Percentiles rank a stretch among this genome's conserved stretches.
Evolutionary conservation across 2,888 invertebrate genomes (phyloP).

Genomic region (Cataglyphis rosenhaueri): DNA sequence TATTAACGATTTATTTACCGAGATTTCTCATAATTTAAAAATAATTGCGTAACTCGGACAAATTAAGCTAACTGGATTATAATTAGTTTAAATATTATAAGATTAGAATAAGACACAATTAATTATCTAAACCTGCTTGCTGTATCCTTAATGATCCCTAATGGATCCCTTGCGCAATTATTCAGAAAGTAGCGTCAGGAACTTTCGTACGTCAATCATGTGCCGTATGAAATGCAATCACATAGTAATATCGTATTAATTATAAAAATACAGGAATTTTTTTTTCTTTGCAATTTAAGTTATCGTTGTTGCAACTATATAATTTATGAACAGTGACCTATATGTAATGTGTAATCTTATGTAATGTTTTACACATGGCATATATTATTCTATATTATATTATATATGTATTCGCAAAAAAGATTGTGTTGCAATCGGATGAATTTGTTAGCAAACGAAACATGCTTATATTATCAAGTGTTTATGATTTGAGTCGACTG

Average conservation of each 20-base stretch:
- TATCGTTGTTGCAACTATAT: neutral
- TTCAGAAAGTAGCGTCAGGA: conserved; percentile 15
- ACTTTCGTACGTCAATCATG: conserved; percentile 19
- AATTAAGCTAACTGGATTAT: neutral
- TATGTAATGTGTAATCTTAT: neutral
- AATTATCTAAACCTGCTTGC: conserved; percentile 3
- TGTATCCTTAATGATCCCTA: conserved; percentile 10
- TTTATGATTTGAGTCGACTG: neutral
- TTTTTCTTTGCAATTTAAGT: conserved; percentile 21
- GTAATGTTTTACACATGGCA: neutral
- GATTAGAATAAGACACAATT: neutral
- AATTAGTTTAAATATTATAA: neutral
- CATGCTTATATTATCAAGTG: neutral
- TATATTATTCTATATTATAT: neutral
- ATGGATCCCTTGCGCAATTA: neutral
- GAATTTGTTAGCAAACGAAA: neutral
- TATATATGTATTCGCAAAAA: neutral
- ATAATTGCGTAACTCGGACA: neutral
- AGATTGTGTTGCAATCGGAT: conserved; percentile 11
- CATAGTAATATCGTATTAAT: conserved; percentile 2
- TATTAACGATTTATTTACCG: neutral
- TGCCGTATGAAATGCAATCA: neutral
- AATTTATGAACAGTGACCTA: neutral
- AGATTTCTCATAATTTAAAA: neutral
- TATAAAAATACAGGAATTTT: neutral